Conservation (phyloP, 2,888 invertebrate species). For the Orchesella flavescens region DNA sequence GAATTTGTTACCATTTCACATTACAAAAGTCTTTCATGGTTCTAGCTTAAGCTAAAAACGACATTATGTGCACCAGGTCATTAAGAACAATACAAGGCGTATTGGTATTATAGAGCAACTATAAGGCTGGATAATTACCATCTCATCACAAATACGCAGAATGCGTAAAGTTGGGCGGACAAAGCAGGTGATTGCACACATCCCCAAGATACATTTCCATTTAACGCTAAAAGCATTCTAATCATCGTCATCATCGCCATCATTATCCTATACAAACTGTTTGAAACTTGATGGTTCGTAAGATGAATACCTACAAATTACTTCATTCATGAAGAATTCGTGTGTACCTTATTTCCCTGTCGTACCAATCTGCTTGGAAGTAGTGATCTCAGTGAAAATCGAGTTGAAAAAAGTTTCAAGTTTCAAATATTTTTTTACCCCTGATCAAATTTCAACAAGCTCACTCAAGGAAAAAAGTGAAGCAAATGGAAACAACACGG, state of each 20-base stretch:
- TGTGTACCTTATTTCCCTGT: background rate
- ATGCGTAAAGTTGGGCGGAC: too few species aligned
- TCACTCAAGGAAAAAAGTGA: constrained; percentile 6
- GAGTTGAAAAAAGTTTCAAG: constrained; percentile 9
- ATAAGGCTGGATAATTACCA: too few species aligned
- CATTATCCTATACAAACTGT: background rate
- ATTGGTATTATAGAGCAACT: too few species aligned
- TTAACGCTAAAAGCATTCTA: too few species aligned
- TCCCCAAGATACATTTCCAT: too few species aligned
- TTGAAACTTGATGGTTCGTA: background rate
- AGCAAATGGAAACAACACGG: constrained; percentile 1
- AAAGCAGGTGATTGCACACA: too few species aligned
- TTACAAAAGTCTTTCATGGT: too few species aligned
- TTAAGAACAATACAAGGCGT: background rate
- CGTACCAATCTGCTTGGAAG: background rate
- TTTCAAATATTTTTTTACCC: constrained; percentile 22
- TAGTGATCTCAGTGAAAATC: background rate
- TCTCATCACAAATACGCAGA: too few species aligned
- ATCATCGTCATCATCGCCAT: too few species aligned
- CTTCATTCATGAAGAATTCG: constrained; percentile 24
- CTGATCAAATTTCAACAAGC: constrained; percentile 16
- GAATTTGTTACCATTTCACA: background rate
- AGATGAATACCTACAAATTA: background rate
- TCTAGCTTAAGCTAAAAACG: background rate
- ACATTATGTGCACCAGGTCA: background rate